Base-by-base conservation (phyloP, 2,113 vertebrate species). In the Coreoperca whiteheadi region DNA sequence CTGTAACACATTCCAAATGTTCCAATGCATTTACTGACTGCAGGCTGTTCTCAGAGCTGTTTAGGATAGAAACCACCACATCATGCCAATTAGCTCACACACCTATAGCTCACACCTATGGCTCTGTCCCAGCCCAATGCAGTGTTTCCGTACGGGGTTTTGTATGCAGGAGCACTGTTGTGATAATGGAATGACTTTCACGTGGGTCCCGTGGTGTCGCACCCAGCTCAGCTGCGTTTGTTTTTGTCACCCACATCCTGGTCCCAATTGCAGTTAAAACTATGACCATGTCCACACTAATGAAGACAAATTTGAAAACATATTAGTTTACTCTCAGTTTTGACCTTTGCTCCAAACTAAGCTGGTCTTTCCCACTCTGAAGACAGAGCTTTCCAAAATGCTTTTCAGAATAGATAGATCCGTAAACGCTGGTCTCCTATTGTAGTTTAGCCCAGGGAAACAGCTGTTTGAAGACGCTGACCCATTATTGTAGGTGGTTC, bases 1-100 rank as follows among this genome's bases (percentile, higher is more conserved):
- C 46, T 85, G 69, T 80, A 88, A 90, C 53, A 18, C 8, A 1
- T 4, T 50, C 74, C 80, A 80, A 77, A 79, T 82, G 72, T 70
- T 77, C 43, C 53, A 41, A 16, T 9, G 4, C 69, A 67, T 23
- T 56, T 30, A 61, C 54, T 43, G 56, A 59, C 77, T 67, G 56
- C 43, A 66, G 50, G 54, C 53, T 59, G 34, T 73, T 50, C 61
- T 46, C 28, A 59, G 23, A 41, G 46, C 63, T 66, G 65, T 60
- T 79, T 60, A 34, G 10, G 20, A 25, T 48, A 41, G 68, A 32
- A 5, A 9, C 21, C 54, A 67, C 67, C 21, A 5, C 50, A 57
- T 43, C 37, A 64, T 4, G 41, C 64, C 37, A 81, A 46, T 51
- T 16, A 3, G 39, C n/a, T n/a, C n/a, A n/a, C n/a, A n/a, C n/a